Percentiles rank a stretch among this genome's conserved stretches.
Evolutionary conservation across 2,113 vertebrate genomes (phyloP).

Genomic region (Callipepla californica): DNA sequence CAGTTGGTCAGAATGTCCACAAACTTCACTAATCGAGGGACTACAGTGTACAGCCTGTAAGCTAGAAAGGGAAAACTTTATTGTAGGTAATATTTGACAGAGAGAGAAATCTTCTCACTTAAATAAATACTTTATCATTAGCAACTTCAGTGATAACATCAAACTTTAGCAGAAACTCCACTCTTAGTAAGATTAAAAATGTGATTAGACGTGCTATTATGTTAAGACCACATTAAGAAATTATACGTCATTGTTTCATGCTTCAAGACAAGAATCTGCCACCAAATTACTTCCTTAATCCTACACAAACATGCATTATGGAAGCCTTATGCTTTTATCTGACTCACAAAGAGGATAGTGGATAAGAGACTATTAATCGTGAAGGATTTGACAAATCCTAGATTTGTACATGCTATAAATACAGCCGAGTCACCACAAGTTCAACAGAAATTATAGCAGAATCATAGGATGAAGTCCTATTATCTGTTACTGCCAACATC

Average conservation of each 20-base stretch:
- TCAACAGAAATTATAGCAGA: background rate
- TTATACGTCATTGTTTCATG: background rate
- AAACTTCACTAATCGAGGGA: slow-evolving; percentile 95
- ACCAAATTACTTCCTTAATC: slow-evolving; percentile 30
- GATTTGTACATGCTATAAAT: slow-evolving; percentile 52
- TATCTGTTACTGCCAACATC: background rate
- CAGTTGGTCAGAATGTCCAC: slow-evolving; percentile 98
- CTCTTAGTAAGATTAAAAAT: background rate
- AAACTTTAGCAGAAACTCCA: background rate
- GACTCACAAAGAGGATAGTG: slow-evolving; percentile 26
- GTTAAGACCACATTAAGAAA: background rate
- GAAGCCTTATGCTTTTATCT: slow-evolving; percentile 63
- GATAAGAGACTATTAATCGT: slow-evolving; percentile 44
- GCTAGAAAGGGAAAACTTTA: slow-evolving; percentile 73
- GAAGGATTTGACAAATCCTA: slow-evolving; percentile 45
- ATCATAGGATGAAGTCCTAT: background rate
- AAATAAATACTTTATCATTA: background rate
- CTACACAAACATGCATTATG: background rate
- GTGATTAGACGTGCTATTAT: background rate
- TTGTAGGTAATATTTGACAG: background rate
- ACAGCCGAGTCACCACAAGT: background rate
- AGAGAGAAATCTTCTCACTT: background rate
- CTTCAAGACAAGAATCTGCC: background rate
- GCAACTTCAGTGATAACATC: background rate
- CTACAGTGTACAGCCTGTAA: slow-evolving; percentile 94